phyloP scores from a whole-genome alignment of 2,888 invertebrate genomes.

The Eristalinus aeneus region DNA sequence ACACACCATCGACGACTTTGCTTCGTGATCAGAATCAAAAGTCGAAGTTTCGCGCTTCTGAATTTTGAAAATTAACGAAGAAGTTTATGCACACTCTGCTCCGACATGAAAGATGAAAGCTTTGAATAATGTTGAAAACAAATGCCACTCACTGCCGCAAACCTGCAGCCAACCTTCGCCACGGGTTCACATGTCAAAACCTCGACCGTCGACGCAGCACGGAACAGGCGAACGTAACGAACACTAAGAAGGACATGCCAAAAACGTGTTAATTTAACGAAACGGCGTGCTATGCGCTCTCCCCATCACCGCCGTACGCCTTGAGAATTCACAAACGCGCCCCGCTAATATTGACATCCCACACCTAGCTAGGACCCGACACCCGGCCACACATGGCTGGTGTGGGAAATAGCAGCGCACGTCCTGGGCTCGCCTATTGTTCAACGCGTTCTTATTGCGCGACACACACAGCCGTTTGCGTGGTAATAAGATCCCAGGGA shows the following conservation, averaged over 20 bases:
- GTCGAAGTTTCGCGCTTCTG: neutral
- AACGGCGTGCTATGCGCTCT: constrained; percentile 22
- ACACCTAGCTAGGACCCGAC: neutral
- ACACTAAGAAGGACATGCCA: constrained; percentile 31
- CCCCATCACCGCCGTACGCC: constrained; percentile 12
- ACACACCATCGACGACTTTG: neutral
- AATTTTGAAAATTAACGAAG: constrained; percentile 31
- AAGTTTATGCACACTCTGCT: neutral
- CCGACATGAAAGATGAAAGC: constrained; percentile 1
- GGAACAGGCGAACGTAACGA: constrained; percentile 5
- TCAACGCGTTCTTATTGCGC: neutral
- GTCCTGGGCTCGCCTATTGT: neutral
- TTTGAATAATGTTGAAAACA: constrained; percentile 26
- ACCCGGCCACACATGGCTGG: neutral
- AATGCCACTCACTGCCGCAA: constrained; percentile 2
- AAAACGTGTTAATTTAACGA: constrained; percentile 53
- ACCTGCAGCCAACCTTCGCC: neutral
- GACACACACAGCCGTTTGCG: neutral
- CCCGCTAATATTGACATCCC: constrained; percentile 19
- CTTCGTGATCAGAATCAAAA: neutral
- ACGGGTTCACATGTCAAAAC: constrained; percentile 18
- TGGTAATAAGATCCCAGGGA: constrained; percentile 40
- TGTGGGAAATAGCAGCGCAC: neutral
- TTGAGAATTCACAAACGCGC: constrained; percentile 29
- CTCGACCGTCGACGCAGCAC: neutral